Conservation (phyloP, 2,113 vertebrate genomes). For the Cottus gobio region DNA sequence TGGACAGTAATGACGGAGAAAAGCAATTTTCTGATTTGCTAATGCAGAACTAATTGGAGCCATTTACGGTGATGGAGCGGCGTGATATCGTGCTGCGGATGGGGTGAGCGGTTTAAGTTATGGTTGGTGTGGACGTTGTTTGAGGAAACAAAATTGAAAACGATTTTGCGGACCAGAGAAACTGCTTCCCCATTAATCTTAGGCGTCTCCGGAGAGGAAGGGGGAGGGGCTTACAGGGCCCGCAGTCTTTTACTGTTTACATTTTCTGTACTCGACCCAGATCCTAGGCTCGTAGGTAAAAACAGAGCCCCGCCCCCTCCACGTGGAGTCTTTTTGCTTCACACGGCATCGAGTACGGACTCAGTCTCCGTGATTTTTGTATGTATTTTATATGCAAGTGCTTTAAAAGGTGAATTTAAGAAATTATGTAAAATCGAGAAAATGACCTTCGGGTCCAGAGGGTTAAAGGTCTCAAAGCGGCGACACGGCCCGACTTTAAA, state of each 20-base stretch:
- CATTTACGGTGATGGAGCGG: conserved; percentile 28
- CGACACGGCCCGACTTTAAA: no score
- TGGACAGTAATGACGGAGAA: conserved; percentile 47
- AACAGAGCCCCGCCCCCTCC: background rate
- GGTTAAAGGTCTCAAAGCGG: no score
- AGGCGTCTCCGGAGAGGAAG: background rate
- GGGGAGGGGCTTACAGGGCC: background rate
- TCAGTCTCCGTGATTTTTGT: no score
- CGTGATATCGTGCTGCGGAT: conserved; percentile 32
- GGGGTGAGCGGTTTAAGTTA: conserved; percentile 21
- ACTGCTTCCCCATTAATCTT: conserved; percentile 3
- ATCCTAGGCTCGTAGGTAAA: no score
- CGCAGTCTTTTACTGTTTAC: background rate
- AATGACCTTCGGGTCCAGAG: no score
- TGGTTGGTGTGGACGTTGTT: conserved; percentile 4
- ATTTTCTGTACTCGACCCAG: background rate
- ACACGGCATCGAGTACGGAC: no score
- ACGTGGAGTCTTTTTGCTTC: background rate
- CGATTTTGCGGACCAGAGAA: background rate
- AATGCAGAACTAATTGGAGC: conserved; percentile 63
- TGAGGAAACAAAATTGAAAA: conserved; percentile 2
- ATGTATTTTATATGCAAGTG: no score
- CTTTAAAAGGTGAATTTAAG: no score
- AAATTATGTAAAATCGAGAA: no score
- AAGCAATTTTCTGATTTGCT: conserved; percentile 61